Percentiles rank a stretch among this genome's conserved stretches.
Evolutionary conservation across 30 jellyfish, hydroid and myxozoan species (phyloP).

Genomic region (Aurelia sp.): DNA sequence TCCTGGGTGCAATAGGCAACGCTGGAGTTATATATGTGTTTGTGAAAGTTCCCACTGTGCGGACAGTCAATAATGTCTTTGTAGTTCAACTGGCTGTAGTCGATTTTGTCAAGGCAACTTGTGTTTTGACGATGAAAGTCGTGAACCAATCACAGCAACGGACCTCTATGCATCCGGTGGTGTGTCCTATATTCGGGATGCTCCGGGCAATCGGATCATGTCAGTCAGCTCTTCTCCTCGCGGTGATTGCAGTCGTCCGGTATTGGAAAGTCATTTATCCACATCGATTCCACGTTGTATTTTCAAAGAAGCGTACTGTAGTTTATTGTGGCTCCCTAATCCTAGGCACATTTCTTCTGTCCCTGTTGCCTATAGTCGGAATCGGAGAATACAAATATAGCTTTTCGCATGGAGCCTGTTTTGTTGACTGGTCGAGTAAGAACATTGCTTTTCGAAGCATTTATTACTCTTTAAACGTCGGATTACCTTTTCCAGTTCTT

Average conservation of each 20-base stretch:
- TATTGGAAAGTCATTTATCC: conserved; percentile 60
- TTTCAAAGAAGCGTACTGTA: conserved; percentile 24
- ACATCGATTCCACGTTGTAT: conserved; percentile 5
- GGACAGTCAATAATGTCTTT: conserved; percentile 61
- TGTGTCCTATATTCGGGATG: conserved; percentile 75
- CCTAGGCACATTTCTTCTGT: conserved; percentile 35
- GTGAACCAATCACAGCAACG: conserved; percentile 51
- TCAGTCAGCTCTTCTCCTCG: conserved; percentile 63
- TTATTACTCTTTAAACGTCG: conserved; percentile 69
- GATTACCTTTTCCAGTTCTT: conserved; percentile 64
- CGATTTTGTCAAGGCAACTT: conserved; percentile 65
- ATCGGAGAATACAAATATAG: conserved; percentile 76
- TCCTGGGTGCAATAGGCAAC: conserved; percentile 64
- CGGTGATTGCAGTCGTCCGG: conserved; percentile 71
- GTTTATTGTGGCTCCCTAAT: conserved; percentile 16
- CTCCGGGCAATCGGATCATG: conserved; percentile 57
- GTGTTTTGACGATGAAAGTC: conserved; percentile 65
- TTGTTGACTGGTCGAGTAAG: conserved; percentile 78
- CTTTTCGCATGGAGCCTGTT: conserved; percentile 83
- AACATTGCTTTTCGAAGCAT: conserved; percentile 70
- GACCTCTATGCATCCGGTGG: conserved; percentile 18
- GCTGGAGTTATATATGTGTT: conserved; percentile 50
- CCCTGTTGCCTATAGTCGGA: conserved; percentile 74
- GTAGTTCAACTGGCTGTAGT: conserved; percentile 57
- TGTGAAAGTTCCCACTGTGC: conserved; percentile 30